A percentile compares a stretch with the other conserved stretches of the same genome.
Evolutionary conservation across 2,888 invertebrate species (phyloP).

Genomic region (Hyppa rectilinea): DNA sequence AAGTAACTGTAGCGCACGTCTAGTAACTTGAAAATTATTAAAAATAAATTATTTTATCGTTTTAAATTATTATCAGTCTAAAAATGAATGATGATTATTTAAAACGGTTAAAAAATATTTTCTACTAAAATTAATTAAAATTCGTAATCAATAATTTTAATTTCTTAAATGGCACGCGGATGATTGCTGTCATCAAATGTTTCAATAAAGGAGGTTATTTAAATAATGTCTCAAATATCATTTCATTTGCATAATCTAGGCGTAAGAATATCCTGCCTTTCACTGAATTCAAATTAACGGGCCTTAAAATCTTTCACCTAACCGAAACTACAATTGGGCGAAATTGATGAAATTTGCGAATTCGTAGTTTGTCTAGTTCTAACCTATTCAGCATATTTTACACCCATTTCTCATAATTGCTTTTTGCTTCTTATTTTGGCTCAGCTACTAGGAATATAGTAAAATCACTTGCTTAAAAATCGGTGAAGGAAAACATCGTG

Average conservation of each 20-base stretch:
- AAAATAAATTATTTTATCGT: not conserved
- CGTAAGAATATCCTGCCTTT: constrained; percentile 30
- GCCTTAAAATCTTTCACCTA: constrained; percentile 10
- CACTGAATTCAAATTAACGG: constrained; percentile 18
- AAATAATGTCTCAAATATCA: constrained; percentile 27
- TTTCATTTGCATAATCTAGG: constrained; percentile 47
- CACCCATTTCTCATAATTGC: not conserved
- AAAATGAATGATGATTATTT: too few relatives aligned
- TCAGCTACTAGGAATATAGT: too few relatives aligned
- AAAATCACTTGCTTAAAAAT: too few relatives aligned
- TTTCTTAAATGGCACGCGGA: constrained; percentile 24
- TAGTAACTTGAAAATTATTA: constrained; percentile 35
- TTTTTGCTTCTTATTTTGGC: too few relatives aligned
- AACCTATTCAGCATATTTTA: not conserved
- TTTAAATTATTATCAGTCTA: not conserved
- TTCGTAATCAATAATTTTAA: constrained; percentile 30
- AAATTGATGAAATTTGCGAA: not conserved
- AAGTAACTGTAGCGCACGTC: not conserved
- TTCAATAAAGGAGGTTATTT: constrained; percentile 28
- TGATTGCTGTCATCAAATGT: constrained; percentile 30
- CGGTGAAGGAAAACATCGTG: too few relatives aligned
- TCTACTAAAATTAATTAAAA: constrained; percentile 9
- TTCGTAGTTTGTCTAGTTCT: not conserved
- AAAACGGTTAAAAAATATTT: too few relatives aligned
- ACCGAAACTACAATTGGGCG: not conserved